Percentiles rank a stretch among this genome's conserved stretches.
Conservation (phyloP, 2,797 vertebrate species). For the Gadopsis bispinosus region DNA sequence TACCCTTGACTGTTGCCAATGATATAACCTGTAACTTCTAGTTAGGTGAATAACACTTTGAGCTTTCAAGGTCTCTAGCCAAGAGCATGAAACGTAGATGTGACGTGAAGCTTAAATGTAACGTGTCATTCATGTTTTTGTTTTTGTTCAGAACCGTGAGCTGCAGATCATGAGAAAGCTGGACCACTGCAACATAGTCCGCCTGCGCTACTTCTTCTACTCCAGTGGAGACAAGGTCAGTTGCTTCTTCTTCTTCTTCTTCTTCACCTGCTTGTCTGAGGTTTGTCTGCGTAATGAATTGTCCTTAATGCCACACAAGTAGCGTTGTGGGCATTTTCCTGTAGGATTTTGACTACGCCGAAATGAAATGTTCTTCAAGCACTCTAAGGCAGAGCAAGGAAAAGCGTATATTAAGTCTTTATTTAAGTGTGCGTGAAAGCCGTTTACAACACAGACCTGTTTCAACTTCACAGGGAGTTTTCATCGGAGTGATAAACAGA, state of each 20-base stretch:
- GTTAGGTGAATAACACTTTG: neutral
- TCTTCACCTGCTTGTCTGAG: neutral
- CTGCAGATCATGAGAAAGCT: conserved; percentile 98
- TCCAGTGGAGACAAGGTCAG: conserved; percentile 97
- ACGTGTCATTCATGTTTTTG: neutral
- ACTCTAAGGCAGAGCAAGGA: neutral
- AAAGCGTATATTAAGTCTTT: neutral
- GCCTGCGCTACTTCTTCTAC: conserved; percentile 99
- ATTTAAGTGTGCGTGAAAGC: neutral
- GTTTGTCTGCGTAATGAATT: conserved; percentile 3
- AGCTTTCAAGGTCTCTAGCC: conserved; percentile 2
- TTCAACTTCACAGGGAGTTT: neutral
- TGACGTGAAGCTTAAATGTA: neutral
- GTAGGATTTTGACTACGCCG: neutral
- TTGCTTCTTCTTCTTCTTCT: conserved; percentile 20
- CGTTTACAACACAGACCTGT: neutral
- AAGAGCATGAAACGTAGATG: neutral
- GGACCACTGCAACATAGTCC: conserved; percentile 99
- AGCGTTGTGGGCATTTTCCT: neutral
- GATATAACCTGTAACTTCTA: neutral
- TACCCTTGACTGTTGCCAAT: neutral
- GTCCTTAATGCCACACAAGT: neutral
- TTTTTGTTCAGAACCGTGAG: conserved; percentile 89
- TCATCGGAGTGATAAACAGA: neutral
- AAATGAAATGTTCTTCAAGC: neutral